Conservation (phyloP, 2,113 vertebrate species). For the Ictalurus furcatus region DNA sequence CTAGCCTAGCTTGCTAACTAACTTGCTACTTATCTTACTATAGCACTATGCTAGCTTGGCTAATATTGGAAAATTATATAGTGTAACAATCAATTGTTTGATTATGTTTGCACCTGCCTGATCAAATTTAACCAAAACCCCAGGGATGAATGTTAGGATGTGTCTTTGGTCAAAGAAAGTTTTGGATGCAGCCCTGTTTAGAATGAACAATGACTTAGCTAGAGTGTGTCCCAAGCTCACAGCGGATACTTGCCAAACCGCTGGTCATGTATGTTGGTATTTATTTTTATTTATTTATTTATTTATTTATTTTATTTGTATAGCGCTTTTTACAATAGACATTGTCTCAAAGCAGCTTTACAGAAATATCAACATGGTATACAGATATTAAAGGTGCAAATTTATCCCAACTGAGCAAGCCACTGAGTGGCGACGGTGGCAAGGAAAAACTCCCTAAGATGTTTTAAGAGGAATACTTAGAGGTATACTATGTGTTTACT, state of each 20-base stretch:
- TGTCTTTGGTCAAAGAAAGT: neutral
- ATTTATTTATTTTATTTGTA: too few species aligned
- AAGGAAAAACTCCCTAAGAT: too few species aligned
- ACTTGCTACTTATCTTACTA: neutral
- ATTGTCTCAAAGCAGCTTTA: too few species aligned
- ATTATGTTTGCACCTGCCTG: neutral
- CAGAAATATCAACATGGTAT: too few species aligned
- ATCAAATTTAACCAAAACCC: neutral
- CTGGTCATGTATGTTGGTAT: neutral
- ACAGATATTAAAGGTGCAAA: too few species aligned
- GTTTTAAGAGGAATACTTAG: too few species aligned
- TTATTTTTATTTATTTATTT: too few species aligned
- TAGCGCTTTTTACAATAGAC: too few species aligned
- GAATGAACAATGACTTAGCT: neutral
- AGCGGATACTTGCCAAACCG: too few species aligned
- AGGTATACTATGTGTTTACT: neutral
- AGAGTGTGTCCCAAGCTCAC: neutral
- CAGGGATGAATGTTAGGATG: neutral
- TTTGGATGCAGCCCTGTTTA: neutral
- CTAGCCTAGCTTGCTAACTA: neutral
- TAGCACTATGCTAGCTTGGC: neutral
- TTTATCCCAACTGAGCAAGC: too few species aligned
- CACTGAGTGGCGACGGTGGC: too few species aligned
- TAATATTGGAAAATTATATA: neutral
- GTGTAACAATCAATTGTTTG: neutral